Evolutionary conservation across 2,113 vertebrate species (phyloP).

Genomic region (Amazona vittata): DNA sequence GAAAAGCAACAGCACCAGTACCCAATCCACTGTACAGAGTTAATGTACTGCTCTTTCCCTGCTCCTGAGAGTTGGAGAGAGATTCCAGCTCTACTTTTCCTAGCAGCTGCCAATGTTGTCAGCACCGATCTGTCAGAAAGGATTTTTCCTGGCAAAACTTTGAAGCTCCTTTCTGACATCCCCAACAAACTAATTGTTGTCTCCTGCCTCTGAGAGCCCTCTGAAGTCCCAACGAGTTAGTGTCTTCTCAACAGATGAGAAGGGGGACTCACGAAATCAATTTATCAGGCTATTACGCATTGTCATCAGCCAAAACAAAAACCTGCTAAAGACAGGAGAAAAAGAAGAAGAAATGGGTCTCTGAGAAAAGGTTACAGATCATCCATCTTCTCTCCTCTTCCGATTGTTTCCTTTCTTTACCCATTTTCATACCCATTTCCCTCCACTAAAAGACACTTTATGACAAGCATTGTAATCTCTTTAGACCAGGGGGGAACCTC

Average conservation of each 20-base stretch:
- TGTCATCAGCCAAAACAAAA: constrained; percentile 88
- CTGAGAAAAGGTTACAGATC: constrained; percentile 89
- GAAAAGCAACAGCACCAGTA: not conserved
- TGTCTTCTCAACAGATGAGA: constrained; percentile 89
- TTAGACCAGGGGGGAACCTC: constrained; percentile 84
- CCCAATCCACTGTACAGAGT: constrained; percentile 37
- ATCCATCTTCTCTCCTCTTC: constrained; percentile 90
- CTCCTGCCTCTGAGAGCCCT: constrained; percentile 82
- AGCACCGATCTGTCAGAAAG: constrained; percentile 90
- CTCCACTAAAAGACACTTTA: constrained; percentile 88
- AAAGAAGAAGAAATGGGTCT: constrained; percentile 85
- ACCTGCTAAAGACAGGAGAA: constrained; percentile 80
- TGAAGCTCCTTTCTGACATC: constrained; percentile 90
- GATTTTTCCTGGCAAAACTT: constrained; percentile 90
- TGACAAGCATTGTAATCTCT: constrained; percentile 95
- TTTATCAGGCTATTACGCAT: constrained; percentile 88
- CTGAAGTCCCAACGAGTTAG: constrained; percentile 95
- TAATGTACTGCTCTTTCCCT: constrained; percentile 61
- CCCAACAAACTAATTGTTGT: constrained; percentile 97
- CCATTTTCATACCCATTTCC: constrained; percentile 85
- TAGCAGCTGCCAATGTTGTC: constrained; percentile 87
- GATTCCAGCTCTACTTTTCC: constrained; percentile 67
- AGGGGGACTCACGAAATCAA: constrained; percentile 85
- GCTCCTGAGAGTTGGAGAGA: constrained; percentile 57
- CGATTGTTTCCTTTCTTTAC: constrained; percentile 87